Evolutionary conservation across 1,140 invertebrate species (phyloP).

Genomic region (Dendrolimus punctatus): DNA sequence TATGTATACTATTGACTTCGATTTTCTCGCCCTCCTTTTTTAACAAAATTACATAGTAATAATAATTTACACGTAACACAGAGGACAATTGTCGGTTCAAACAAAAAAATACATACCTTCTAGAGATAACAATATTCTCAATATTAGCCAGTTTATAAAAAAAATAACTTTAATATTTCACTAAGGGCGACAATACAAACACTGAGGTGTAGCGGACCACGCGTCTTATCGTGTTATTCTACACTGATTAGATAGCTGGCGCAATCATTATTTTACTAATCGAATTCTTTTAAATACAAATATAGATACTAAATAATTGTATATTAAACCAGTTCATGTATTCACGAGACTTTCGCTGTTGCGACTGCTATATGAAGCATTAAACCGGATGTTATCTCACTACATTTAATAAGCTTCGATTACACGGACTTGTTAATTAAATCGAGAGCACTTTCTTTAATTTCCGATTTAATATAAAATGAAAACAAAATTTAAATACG

Average conservation of each 20-base stretch:
- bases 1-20: too few species aligned
- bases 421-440: too few species aligned
- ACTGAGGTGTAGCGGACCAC: constrained; percentile 22
- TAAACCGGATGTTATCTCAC: constrained; percentile 7
- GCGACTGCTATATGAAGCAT: background rate
- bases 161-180: constrained; percentile 18
- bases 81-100: background rate
- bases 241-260: constrained; percentile 43
- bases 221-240: constrained; percentile 38
- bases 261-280: constrained; percentile 49
- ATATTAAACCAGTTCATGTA: constrained; percentile 6
- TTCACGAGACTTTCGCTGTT: constrained; percentile 12
- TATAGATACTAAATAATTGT: constrained; percentile 11
- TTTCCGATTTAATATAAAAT: too few species aligned
- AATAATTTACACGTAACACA: too few species aligned
- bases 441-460: too few species aligned
- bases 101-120: constrained; percentile 10
- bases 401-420: too few species aligned
- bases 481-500: too few species aligned
- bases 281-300: constrained; percentile 30
- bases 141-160: constrained; percentile 14
- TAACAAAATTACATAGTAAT: too few species aligned
- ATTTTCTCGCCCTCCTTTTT: too few species aligned
- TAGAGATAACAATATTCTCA: constrained; percentile 11
- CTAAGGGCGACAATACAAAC: constrained; percentile 25